Conservation (phyloP, 2,797 vertebrate genomes). For the Rhynchotus rufescens region DNA sequence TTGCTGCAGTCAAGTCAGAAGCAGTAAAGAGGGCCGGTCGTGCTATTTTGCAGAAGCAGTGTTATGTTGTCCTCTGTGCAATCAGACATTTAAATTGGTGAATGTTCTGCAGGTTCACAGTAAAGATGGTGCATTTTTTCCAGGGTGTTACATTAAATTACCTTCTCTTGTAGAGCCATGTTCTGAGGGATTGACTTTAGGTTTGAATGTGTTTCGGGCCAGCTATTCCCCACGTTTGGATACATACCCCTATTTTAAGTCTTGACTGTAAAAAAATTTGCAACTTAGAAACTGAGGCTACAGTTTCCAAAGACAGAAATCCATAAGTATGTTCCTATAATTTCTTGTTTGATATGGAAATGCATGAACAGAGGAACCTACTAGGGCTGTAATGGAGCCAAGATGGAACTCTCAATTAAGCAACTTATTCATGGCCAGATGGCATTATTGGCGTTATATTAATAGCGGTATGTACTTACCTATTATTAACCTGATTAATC, state of each 20-base stretch:
- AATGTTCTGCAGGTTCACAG: background rate
- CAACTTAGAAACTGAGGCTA: background rate
- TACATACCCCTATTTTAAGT: background rate
- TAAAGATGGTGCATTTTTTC: background rate
- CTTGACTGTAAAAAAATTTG: background rate
- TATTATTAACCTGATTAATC: background rate
- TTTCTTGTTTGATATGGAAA: background rate
- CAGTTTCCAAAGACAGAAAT: background rate
- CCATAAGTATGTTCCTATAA: background rate
- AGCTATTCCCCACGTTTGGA: background rate
- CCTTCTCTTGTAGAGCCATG: background rate
- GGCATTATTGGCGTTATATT: background rate
- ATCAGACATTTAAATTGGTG: background rate
- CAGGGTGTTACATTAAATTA: background rate
- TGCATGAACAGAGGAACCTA: background rate
- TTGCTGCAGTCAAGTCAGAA: background rate
- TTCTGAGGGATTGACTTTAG: background rate
- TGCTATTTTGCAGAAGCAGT: background rate
- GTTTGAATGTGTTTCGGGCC: background rate
- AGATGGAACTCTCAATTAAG: background rate
- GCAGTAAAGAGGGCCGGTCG: background rate
- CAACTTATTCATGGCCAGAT: background rate
- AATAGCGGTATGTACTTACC: background rate
- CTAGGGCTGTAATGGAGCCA: background rate
- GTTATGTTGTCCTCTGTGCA: background rate